Conservation (phyloP, 2,797 vertebrate genomes). For the Poeciliopsis gracilis region DNA sequence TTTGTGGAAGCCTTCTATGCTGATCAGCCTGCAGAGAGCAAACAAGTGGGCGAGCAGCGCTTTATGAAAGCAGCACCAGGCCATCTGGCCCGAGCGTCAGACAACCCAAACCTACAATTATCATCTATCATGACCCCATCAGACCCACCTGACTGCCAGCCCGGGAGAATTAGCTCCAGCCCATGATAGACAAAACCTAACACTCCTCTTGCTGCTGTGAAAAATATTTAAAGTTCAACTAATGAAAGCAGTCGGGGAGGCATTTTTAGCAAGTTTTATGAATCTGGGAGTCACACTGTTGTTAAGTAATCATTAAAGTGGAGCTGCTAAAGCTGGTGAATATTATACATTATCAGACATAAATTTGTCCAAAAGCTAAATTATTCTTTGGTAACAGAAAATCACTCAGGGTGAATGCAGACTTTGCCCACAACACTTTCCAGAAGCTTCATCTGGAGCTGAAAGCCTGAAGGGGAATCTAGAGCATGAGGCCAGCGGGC, state of each 20-base stretch:
- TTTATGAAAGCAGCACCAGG: constrained; percentile 80
- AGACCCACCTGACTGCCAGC: constrained; percentile 72
- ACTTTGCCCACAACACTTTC: constrained; percentile 2
- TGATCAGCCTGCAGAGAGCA: constrained; percentile 84
- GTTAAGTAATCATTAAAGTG: not conserved
- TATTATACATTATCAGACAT: not conserved
- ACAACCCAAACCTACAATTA: constrained; percentile 87
- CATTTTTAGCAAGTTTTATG: not conserved
- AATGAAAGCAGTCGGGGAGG: not conserved
- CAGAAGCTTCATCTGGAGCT: constrained; percentile 45
- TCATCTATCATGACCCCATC: constrained; percentile 82
- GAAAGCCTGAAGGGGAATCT: constrained; percentile 1
- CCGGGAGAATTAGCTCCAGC: constrained; percentile 79
- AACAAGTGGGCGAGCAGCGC: constrained; percentile 82
- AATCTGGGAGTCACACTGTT: not conserved
- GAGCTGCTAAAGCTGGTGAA: not conserved
- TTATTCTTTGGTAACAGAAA: not conserved
- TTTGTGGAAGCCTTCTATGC: constrained; percentile 82
- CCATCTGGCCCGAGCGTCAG: constrained; percentile 88
- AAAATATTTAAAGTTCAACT: constrained; percentile 18
- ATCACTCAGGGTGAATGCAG: not conserved
- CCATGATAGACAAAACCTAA: constrained; percentile 82
- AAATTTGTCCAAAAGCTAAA: not conserved
- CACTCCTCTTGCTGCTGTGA: constrained; percentile 67
- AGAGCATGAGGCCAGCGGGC: not conserved